A percentile compares a stretch with the other conserved stretches of the same genome.
These are phyloP conservation scores for Aleiodes sp. DNA, from an alignment of 1,140 invertebrate genomes.

Conservation along the genomic window DNA sequence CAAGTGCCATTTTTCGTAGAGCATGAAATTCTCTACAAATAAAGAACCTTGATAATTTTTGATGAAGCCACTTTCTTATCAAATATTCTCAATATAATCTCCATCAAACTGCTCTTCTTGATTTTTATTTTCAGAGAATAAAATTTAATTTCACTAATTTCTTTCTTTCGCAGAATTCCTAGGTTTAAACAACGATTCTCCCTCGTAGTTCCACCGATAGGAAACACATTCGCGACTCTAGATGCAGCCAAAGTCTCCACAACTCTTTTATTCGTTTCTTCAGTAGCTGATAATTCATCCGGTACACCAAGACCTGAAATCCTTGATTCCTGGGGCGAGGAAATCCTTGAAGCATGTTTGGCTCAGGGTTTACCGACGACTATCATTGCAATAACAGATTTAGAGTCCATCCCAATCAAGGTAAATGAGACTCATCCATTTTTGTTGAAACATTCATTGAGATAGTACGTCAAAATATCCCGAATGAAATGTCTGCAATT, in stretches of 20 bases:
- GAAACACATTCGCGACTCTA: constrained; percentile 78
- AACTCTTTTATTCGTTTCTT: constrained; percentile 79
- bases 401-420: constrained; percentile 72
- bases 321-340: constrained; percentile 81
- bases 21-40: no score
- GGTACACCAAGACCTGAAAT: constrained; percentile 61
- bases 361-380: constrained; percentile 87
- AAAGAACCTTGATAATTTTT: no score
- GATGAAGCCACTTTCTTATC: no score
- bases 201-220: constrained; percentile 76
- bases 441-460: no score
- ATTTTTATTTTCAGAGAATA: no score
- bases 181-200: constrained; percentile 88
- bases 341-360: constrained; percentile 76
- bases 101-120: no score
- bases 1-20: no score
- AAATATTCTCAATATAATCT: no score
- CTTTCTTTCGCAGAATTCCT: constrained; percentile 72
- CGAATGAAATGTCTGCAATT: no score
- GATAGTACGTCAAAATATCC: no score
- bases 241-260: constrained; percentile 89
- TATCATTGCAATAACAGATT: constrained; percentile 79
- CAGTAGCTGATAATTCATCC: constrained; percentile 66
- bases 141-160: not conserved
- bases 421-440: no score